These are phyloP conservation scores for Boloria euphrosyne DNA, from an alignment of 2,888 invertebrate species.

Conservation along the genomic window DNA sequence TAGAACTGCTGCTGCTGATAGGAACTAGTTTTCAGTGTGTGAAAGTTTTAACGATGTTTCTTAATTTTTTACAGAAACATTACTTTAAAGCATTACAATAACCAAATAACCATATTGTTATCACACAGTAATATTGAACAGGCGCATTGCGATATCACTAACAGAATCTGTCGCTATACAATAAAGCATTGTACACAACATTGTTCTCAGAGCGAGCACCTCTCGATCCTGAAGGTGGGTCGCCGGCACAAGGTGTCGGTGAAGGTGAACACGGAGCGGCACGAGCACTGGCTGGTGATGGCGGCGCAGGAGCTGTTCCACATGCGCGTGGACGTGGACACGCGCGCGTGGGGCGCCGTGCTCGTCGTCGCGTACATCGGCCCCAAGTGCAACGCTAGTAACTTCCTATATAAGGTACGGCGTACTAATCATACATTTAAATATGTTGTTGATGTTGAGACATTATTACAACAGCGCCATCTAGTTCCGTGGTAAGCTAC, in stretches of 20 bases:
- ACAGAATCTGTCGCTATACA: no score
- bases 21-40: no score
- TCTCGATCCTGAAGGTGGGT: conserved; percentile 60
- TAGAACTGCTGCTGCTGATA: no score
- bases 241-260: conserved; percentile 60
- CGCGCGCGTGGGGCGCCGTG: conserved; percentile 63
- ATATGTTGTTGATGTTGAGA: no score
- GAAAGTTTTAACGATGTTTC: no score
- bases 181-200: neutral
- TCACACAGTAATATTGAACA: no score
- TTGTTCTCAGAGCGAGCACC: conserved; percentile 57
- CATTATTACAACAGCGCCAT: no score
- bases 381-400: conserved; percentile 63
- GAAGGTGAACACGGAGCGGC: conserved; percentile 62
- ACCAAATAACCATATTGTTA: no score
- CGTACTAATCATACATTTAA: neutral
- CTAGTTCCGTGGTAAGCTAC: no score
- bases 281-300: conserved; percentile 65
- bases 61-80: no score
- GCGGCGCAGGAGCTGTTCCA: conserved; percentile 66
- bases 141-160: no score
- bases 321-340: conserved; percentile 63
- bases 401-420: conserved; percentile 63
- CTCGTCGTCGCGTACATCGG: conserved; percentile 72
- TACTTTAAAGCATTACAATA: neutral